A percentile compares a stretch with the other conserved stretches of the same genome.
phyloP scores from a whole-genome alignment of 2,113 vertebrate species.

The Bettongia penicillata region DNA sequence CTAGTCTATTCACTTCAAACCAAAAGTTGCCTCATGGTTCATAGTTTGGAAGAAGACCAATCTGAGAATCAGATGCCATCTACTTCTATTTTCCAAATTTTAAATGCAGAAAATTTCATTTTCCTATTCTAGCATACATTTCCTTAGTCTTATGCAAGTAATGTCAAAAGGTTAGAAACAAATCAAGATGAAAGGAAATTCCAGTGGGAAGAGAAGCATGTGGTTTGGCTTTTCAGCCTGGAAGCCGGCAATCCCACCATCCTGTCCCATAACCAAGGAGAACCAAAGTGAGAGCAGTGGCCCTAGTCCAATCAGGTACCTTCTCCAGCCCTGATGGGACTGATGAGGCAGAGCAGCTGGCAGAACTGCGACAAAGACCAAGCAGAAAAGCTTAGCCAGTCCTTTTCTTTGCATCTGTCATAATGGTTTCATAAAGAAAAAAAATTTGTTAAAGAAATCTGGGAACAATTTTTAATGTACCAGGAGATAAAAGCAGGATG shows the following conservation, averaged over 20 bases:
- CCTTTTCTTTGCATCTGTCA: not conserved
- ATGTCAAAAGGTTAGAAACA: conserved; percentile 10
- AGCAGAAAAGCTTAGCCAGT: not conserved
- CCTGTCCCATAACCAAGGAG: not conserved
- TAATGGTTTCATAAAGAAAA: not conserved
- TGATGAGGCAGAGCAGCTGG: not conserved
- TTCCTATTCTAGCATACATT: not conserved
- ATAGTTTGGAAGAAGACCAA: not conserved
- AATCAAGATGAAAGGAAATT: not conserved
- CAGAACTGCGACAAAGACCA: not conserved
- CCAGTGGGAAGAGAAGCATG: not conserved
- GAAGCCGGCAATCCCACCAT: rapidly evolving
- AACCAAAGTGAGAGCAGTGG: rapidly evolving
- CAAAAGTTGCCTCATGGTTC: not conserved
- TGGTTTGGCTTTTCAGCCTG: not conserved
- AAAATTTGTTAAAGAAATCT: not conserved
- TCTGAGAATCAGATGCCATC: not conserved
- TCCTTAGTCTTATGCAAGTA: not conserved
- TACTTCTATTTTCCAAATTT: not conserved
- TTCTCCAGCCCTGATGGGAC: not conserved
- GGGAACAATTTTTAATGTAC: not conserved
- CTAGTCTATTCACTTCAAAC: not conserved
- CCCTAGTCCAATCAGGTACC: not conserved
- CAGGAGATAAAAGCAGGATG: not conserved
- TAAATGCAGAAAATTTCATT: not conserved